Percentiles rank a stretch among this genome's conserved stretches.
Conservation (phyloP, 2,797 vertebrate species). For the Phalloptychus januarius region DNA sequence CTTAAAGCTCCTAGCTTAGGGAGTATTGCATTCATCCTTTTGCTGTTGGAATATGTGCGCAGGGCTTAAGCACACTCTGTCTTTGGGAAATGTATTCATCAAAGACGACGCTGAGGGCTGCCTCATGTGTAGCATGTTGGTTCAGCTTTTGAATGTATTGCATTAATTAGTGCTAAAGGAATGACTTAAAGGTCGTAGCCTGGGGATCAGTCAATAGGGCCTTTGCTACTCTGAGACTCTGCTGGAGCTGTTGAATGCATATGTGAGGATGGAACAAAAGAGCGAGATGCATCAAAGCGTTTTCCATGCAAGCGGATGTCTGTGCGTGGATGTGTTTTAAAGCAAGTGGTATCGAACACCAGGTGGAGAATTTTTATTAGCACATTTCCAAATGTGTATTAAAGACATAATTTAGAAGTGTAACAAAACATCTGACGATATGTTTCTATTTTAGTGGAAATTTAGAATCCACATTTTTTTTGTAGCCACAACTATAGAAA, state of each 20-base stretch:
- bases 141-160: slow-evolving; percentile 52
- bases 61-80: slow-evolving; percentile 23
- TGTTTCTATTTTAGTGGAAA: background rate
- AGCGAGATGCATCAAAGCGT: slow-evolving; percentile 9
- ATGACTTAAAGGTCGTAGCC: slow-evolving; percentile 64
- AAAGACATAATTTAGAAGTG: background rate
- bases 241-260: slow-evolving; percentile 59
- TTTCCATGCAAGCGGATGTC: background rate
- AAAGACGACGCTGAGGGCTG: slow-evolving; percentile 15
- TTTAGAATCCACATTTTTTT: background rate
- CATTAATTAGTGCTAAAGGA: slow-evolving; percentile 68
- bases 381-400: background rate
- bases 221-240: slow-evolving; percentile 42
- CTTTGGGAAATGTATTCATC: slow-evolving; percentile 37
- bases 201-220: slow-evolving; percentile 57
- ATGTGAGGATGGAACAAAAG: slow-evolving; percentile 34
- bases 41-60: slow-evolving; percentile 45
- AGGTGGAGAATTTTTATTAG: background rate
- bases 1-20: slow-evolving; percentile 59
- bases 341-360: background rate
- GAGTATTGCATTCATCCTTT: slow-evolving; percentile 50
- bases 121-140: slow-evolving; percentile 15
- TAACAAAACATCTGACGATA: background rate
- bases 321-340: slow-evolving; percentile 3
- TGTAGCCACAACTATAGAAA: background rate